Evolutionary conservation across 64 coral and sea anemone species (phyloP).

Genomic region (Acropora yongei): DNA sequence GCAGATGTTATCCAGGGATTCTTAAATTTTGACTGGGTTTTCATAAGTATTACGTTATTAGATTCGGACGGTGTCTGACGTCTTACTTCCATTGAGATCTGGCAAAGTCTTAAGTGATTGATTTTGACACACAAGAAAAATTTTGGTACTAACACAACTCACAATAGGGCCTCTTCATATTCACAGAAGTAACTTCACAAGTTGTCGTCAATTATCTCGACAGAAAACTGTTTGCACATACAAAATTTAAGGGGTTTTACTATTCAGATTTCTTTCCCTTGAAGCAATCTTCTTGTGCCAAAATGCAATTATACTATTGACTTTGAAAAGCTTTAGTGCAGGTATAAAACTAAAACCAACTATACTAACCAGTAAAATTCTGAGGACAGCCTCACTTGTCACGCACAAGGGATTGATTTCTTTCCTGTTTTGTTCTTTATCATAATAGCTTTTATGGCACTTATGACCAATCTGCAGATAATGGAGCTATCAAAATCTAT

Average conservation of each 20-base stretch:
- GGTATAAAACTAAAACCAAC: too few relatives aligned
- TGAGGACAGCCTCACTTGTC: neutral
- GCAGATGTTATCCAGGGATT: too few relatives aligned
- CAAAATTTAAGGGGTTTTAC: neutral
- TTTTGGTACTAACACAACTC: neutral
- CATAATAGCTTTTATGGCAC: neutral
- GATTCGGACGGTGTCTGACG: too few relatives aligned
- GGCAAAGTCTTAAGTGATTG: neutral
- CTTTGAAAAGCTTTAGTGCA: neutral
- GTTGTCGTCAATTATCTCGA: neutral
- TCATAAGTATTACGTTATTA: too few relatives aligned
- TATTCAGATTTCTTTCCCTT: neutral
- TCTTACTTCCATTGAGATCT: too few relatives aligned
- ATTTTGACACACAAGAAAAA: neutral
- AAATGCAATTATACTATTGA: neutral
- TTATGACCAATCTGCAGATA: constrained; percentile 2
- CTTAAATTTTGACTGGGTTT: too few relatives aligned
- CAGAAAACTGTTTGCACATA: neutral
- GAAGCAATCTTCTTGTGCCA: neutral
- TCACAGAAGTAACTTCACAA: neutral
- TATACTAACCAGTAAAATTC: too few relatives aligned
- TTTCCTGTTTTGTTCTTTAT: neutral
- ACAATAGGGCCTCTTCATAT: neutral
- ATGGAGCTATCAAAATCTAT: neutral
- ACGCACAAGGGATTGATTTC: neutral